These are phyloP conservation scores for Discoglossus pictus DNA, from an alignment of 2,797 vertebrate species.

Conservation along the genomic window DNA sequence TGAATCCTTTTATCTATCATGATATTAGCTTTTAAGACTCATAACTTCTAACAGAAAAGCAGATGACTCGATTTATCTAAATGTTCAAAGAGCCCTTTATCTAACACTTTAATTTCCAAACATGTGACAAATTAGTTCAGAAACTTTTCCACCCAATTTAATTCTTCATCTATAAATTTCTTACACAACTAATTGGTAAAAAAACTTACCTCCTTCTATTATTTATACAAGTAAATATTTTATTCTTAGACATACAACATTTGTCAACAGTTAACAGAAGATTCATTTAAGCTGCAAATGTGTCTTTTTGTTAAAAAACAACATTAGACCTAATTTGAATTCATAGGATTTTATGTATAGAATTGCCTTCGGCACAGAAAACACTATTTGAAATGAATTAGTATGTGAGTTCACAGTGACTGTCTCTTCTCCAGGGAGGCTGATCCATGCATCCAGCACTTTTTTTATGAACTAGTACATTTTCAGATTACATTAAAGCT, in stretches of 20 bases:
- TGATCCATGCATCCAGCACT: too few species aligned
- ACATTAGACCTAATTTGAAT: too few species aligned
- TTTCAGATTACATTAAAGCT: too few species aligned
- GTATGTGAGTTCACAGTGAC: too few species aligned
- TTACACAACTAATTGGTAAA: slow-evolving; percentile 6
- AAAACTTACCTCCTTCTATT: neutral
- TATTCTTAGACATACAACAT: slow-evolving; percentile 1
- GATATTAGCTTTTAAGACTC: slow-evolving; percentile 19
- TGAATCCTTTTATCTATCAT: slow-evolving; percentile 28
- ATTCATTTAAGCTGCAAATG: too few species aligned
- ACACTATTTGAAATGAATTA: too few species aligned
- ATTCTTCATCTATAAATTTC: neutral
- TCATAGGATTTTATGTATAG: too few species aligned
- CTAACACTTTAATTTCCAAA: slow-evolving; percentile 3
- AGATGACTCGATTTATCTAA: slow-evolving; percentile 21
- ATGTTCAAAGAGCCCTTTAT: slow-evolving; percentile 16
- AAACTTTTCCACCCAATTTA: neutral
- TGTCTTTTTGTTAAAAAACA: too few species aligned
- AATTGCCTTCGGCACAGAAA: too few species aligned
- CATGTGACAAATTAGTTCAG: slow-evolving; percentile 5
- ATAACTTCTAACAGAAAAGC: slow-evolving; percentile 2
- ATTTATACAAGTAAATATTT: neutral
- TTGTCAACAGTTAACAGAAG: too few species aligned
- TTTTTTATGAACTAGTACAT: too few species aligned
- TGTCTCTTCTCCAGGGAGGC: too few species aligned